Evolutionary conservation across 2,888 invertebrate species (phyloP), one percentile per base, ranked within the genome.

Genomic region (Erebia aethiops): DNA sequence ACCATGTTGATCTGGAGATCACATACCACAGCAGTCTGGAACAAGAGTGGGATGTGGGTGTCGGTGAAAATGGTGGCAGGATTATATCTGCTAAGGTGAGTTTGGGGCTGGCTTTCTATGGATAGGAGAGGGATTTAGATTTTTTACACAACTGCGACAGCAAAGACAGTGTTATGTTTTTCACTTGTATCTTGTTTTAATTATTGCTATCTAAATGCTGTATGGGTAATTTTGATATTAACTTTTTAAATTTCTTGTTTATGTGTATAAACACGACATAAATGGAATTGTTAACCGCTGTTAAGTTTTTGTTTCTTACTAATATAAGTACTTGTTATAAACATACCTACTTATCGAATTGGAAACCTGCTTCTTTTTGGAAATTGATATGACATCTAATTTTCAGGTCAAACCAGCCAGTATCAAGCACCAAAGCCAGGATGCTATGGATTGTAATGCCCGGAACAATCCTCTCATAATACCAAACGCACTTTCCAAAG

Each of bases 1-100:
- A 99, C 93, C 99, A 99, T 89, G 98, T 99, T 57, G 98, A 99
- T 89, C 93, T 99, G 75, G 95, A 95, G 74, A 97, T 99, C 77
- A 97, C 97, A 1, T 99, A 99, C 91, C 99, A 99, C 89, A 98
- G 97, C 81, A 98, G 98, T 2, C 94, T 92, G 18, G 91, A 95
- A 9, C 98, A 98, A 82, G 98, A 98, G 26, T 98, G 97, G 98
- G 98, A 97, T 21, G 94, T 94, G 35, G 95, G 95, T 8, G 96
- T 97, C 79, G 95, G 95, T 62, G 96, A 96, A 52, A 96, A 96
- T 78, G 97, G 97, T 26, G 99, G 99, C 8, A 95, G 99, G 69
- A 99, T 99, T 78, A 96, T 96, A 77, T 96, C 96, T 14, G 96
- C 95, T n/a, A 96, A 96, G 94, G 96, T 96, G 75, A 49, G 46